phyloP scores from a whole-genome alignment of 2,888 invertebrate species.

The Temnothorax rugatulus region DNA sequence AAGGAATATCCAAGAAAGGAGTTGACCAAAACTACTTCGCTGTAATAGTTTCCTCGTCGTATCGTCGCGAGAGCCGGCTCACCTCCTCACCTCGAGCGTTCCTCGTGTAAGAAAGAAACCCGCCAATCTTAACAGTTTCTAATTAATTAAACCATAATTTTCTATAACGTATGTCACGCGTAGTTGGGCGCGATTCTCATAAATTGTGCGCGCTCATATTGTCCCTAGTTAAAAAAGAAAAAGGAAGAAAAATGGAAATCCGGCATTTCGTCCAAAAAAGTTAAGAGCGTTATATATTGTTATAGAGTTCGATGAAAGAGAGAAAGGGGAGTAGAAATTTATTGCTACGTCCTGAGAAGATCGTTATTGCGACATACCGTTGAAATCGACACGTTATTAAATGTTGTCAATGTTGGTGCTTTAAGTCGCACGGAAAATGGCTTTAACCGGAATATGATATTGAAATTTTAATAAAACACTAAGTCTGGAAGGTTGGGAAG shows the following conservation, averaged over 20 bases:
- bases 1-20: slow-evolving; percentile 33
- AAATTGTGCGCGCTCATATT: slow-evolving; percentile 69
- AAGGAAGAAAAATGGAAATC: slow-evolving; percentile 54
- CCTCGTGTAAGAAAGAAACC: slow-evolving; percentile 52
- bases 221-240: slow-evolving; percentile 34
- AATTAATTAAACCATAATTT: slow-evolving; percentile 72
- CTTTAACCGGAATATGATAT: slow-evolving; percentile 59
- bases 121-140: slow-evolving; percentile 67
- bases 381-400: slow-evolving; percentile 51
- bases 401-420: slow-evolving; percentile 65
- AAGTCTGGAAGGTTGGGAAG: slow-evolving; percentile 29
- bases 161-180: slow-evolving; percentile 62
- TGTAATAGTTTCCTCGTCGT: slow-evolving; percentile 62
- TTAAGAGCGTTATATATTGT: slow-evolving; percentile 75
- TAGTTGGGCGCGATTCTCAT: slow-evolving; percentile 68
- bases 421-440: slow-evolving; percentile 56
- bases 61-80: slow-evolving; percentile 45
- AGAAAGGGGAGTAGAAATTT: slow-evolving; percentile 56
- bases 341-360: slow-evolving; percentile 70
- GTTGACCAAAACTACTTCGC: slow-evolving; percentile 71
- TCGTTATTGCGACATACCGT: slow-evolving; percentile 52
- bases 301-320: slow-evolving; percentile 75
- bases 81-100: slow-evolving; percentile 54
- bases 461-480: slow-evolving; percentile 62
- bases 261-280: slow-evolving; percentile 73